Evolutionary conservation across 2,888 invertebrate genomes (phyloP).

Genomic region (Tineola bisselliella): DNA sequence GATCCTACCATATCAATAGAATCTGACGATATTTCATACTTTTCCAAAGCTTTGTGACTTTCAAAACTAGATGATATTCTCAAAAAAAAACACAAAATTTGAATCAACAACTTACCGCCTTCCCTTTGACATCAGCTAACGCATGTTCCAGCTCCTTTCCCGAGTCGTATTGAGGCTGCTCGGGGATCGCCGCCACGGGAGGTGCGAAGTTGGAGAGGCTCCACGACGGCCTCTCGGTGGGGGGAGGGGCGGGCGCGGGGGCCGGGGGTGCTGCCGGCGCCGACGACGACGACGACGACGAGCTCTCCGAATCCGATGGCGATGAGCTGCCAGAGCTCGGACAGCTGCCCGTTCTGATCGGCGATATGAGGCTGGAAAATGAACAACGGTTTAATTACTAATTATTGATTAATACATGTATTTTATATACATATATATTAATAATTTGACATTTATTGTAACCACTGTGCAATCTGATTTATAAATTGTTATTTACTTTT

Average conservation of each 20-base stretch:
- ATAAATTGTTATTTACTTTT: too few species aligned
- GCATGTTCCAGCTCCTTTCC: slow-evolving; percentile 66
- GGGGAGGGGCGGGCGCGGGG: slow-evolving; percentile 38
- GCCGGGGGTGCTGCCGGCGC: slow-evolving; percentile 26
- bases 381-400: neutral
- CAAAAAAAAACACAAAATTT: too few species aligned
- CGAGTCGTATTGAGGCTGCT: slow-evolving; percentile 46
- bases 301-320: slow-evolving; percentile 67
- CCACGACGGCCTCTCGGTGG: slow-evolving; percentile 58
- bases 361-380: slow-evolving; percentile 45
- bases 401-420: too few species aligned
- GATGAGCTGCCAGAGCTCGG: slow-evolving; percentile 67
- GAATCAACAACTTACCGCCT: slow-evolving; percentile 52
- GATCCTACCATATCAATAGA: too few species aligned
- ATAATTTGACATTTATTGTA: too few species aligned
- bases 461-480: too few species aligned
- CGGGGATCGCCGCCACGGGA: slow-evolving; percentile 38
- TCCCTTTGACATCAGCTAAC: slow-evolving; percentile 61
- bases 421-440: too few species aligned
- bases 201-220: slow-evolving; percentile 54
- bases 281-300: slow-evolving; percentile 23
- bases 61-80: too few species aligned
- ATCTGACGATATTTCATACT: too few species aligned
- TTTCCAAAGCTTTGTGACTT: too few species aligned
- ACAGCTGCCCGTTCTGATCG: slow-evolving; percentile 54